Base-by-base conservation (phyloP, 2,797 vertebrate genomes). In the Muscicapa striata region DNA sequence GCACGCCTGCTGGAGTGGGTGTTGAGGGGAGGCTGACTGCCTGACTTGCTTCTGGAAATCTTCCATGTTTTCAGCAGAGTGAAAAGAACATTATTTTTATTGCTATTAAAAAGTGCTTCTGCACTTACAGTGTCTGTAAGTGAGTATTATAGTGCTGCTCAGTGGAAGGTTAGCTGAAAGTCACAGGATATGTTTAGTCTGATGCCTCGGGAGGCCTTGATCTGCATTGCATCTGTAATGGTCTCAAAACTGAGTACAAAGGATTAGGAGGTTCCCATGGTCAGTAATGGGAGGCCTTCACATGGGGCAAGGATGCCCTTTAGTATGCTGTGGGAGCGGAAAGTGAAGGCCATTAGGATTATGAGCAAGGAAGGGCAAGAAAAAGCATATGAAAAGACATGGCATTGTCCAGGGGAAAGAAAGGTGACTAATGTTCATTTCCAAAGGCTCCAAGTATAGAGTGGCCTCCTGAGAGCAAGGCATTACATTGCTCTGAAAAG, bases 21-120 rank as follows among this genome's bases (percentile, higher is more conserved):
- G 61, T 90, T 69, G 64, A 92, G 62, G 92, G 86, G 84, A 93
- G 75, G 88, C 75, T 95, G 94, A 87, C 57, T 95, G 81, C 84
- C 61, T 95, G 84, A 69, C 69, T 96, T 78, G 66, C 62, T 96
- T 68, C 95, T 96, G 87, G 91, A 95, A 94, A 76, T 87, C 64
- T 87, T 93, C 88, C 78, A 84, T 49, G 17, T 76, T 96, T 93
- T 93, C 74, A 89, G 52, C 6, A 0, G 51, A 86, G 73, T 91
- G 79, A 95, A 90, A 96, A 88, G 87, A 88, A 90, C 16, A n/a
- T 95, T 82, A 68, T 81, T 96, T 95, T 90, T 90, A 89, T 87
- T 95, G 61, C 74, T 90, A 87, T 94, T 94, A 70, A 82, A 79
- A 92, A 87, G 77, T 15, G 14, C 74, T 93, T 90, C 84, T 94